A percentile compares a stretch with the other conserved stretches of the same genome.
These are phyloP conservation scores for Zapus hudsonius DNA, from an alignment of 2,113 vertebrate genomes.

Conservation along the genomic window DNA sequence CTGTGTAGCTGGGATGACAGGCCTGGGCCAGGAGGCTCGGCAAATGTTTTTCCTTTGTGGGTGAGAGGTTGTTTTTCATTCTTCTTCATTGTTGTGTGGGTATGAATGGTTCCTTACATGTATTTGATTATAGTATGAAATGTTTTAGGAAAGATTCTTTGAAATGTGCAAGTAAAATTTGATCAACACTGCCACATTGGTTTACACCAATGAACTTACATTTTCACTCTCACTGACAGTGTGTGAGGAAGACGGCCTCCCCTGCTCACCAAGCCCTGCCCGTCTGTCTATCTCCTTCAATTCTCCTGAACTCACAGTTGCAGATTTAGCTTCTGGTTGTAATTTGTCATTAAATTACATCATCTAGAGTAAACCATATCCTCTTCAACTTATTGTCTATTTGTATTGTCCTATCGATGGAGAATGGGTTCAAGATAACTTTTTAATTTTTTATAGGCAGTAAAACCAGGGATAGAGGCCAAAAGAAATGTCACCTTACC, in stretches of 20 bases:
- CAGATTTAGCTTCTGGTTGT: neutral
- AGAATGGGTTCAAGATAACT: too few relatives aligned
- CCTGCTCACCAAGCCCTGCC: neutral
- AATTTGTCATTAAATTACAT: neutral
- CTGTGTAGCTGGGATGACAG: neutral
- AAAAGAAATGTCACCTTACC: too few relatives aligned
- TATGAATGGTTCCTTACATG: neutral
- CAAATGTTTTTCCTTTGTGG: neutral
- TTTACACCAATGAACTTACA: neutral
- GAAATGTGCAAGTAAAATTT: neutral
- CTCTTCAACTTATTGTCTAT: slow-evolving; percentile 17
- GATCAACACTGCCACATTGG: neutral
- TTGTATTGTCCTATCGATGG: neutral
- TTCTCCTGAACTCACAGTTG: neutral
- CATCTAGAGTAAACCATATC: neutral
- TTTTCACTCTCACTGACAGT: neutral
- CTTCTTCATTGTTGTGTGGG: neutral
- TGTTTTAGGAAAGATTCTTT: neutral
- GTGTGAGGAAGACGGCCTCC: rapidly evolving
- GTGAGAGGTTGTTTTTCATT: neutral
- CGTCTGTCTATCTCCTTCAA: neutral
- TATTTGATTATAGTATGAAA: neutral
- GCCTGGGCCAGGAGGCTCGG: neutral
- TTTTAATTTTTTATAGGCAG: too few relatives aligned
- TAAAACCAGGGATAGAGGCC: too few relatives aligned